Base-by-base conservation (phyloP, 2,888 invertebrate species). In the Eristalis pertinax region DNA sequence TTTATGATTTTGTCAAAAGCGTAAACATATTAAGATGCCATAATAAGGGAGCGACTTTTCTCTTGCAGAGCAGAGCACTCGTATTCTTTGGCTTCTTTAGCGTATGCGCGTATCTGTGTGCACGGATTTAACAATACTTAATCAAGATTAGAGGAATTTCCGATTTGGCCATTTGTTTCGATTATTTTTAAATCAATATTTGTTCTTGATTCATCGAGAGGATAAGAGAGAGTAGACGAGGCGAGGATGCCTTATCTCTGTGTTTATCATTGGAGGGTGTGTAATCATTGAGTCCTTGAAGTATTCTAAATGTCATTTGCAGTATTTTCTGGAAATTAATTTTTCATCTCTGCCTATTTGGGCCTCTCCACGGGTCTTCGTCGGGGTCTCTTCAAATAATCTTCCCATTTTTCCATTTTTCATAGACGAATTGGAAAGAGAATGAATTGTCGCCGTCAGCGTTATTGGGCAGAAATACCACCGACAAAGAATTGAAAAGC, bases 131-230 rank as follows among this genome's bases (percentile, higher is more conserved):
- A 74, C 74, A 74, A 78, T 74, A 74, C 82, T 82, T 69, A 86
- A 82, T 82, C 85, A 82, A 82, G 82, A 77, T 82, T 78, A 74
- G 78, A 82, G 78, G 50, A 74, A 82, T 82, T 82, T 78, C 62
- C 73, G 64, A 74, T 74, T 77, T 73, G 69, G 65, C 72, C 62
- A 85, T 73, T 85, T 77, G 43, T 76, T 85, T 77, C 76, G 64
- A 82, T 77, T 85, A 85, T 85, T 77, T 79, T 62, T 63, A 84
- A 76, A 83, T 85, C 81, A 85, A 85, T 85, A 81, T 81, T 85
- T 81, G 60, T 68, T 73, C 73, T 81, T 32, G 70, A 38, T 65
- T 74, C 64, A 63, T 19, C 64, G 19, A 10, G 26, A 10, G 29
- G 35, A 24, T 38, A 2, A 26, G 50, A 15, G 29, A 15, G 32